Evolutionary conservation across 2,888 invertebrate species (phyloP).

Genomic region (Sericinus montela): DNA sequence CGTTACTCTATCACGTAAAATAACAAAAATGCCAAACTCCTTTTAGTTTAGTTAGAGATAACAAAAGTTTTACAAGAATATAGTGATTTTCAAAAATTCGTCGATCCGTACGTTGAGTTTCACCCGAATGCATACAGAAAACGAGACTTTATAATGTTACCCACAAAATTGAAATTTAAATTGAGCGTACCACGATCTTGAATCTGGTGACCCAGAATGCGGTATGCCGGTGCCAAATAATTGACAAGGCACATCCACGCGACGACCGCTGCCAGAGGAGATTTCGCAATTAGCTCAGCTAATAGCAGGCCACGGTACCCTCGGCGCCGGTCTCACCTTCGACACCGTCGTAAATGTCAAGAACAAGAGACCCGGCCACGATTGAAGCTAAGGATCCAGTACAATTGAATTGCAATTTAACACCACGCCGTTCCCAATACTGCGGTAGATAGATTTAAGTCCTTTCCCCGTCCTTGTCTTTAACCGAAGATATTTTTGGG

Average conservation of each 20-base stretch:
- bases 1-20: too few relatives aligned
- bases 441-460: too few relatives aligned
- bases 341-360: constrained; percentile 15
- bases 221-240: constrained; percentile 66
- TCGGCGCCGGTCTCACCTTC: constrained; percentile 7
- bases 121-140: constrained; percentile 1
- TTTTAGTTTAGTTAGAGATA: neutral
- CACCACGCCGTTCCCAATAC: too few relatives aligned
- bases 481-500: too few relatives aligned
- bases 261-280: constrained; percentile 54
- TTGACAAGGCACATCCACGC: constrained; percentile 66
- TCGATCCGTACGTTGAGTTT: constrained; percentile 9
- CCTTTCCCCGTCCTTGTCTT: too few relatives aligned
- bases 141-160: constrained; percentile 12
- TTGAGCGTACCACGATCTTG: constrained; percentile 38
- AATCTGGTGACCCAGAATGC: constrained; percentile 69
- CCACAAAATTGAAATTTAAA: constrained; percentile 18
- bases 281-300: constrained; percentile 68
- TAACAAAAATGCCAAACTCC: too few relatives aligned
- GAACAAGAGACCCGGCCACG: constrained; percentile 15
- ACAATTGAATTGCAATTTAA: neutral
- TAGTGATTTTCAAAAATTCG: constrained; percentile 13
- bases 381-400: constrained; percentile 18
- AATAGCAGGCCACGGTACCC: constrained; percentile 23
- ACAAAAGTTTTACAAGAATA: constrained; percentile 3